These are phyloP conservation scores for Temnopleurus reevesii DNA, from an alignment of 53 echinoderm and acorn worm species.

Conservation along the genomic window DNA sequence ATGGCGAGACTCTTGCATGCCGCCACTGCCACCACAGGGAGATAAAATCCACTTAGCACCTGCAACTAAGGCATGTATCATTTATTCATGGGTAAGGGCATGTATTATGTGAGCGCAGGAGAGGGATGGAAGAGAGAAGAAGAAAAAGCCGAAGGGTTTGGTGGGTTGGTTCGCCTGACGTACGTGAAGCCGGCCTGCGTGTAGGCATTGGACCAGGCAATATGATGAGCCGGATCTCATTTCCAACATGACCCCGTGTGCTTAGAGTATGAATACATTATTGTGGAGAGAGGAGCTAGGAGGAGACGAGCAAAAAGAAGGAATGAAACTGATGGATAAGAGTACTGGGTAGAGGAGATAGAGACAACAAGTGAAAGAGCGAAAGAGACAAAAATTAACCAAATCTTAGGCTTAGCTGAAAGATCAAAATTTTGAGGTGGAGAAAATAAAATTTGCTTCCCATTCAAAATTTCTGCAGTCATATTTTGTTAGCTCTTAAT, in stretches of 20 bases:
- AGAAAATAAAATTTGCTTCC: too few relatives aligned
- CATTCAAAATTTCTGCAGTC: too few relatives aligned
- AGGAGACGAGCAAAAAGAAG: background rate
- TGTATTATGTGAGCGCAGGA: conserved; percentile 37
- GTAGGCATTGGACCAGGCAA: background rate
- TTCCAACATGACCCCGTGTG: conserved; percentile 14
- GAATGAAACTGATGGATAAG: background rate
- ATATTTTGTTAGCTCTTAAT: too few relatives aligned
- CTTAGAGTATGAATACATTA: conserved; percentile 21
- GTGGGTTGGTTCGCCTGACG: too few relatives aligned
- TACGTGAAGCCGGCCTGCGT: background rate
- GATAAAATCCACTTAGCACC: conserved; percentile 43
- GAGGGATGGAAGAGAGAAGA: background rate
- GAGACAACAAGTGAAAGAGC: background rate
- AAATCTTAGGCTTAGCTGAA: too few relatives aligned
- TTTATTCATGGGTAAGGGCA: conserved; percentile 51
- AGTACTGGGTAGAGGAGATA: background rate
- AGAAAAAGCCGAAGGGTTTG: conserved; percentile 26
- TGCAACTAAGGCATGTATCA: conserved; percentile 44
- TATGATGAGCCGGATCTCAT: conserved; percentile 11
- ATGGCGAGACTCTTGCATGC: conserved; percentile 2
- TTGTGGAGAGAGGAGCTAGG: background rate
- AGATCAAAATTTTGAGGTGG: too few relatives aligned
- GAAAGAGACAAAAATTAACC: background rate
- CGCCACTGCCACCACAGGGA: background rate